These are phyloP conservation scores for Mormyrops boulengeri DNA, from an alignment of 2,797 vertebrate species.

Conservation along the genomic window DNA sequence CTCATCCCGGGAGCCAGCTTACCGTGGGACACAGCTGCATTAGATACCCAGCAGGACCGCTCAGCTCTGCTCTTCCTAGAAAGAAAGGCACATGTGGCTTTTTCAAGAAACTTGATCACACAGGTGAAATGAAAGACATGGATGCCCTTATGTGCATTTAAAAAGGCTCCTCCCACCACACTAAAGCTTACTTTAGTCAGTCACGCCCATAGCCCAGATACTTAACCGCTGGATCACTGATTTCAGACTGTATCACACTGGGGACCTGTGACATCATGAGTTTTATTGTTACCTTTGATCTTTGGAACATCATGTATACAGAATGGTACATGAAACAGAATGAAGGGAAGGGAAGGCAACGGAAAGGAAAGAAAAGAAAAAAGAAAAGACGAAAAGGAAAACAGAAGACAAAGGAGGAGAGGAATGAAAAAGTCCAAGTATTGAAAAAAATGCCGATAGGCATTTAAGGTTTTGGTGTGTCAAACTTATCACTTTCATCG, in stretches of 20 bases:
- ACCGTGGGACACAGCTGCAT: constrained; percentile 31
- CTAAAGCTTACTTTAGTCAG: neutral
- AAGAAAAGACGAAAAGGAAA: too few species aligned
- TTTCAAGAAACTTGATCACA: neutral
- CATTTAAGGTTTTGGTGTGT: too few species aligned
- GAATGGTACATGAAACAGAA: too few species aligned
- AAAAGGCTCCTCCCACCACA: neutral
- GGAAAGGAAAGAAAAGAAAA: too few species aligned
- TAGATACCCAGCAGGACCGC: constrained; percentile 24
- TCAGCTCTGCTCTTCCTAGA: constrained; percentile 20
- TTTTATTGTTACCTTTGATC: too few species aligned
- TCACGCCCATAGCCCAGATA: neutral
- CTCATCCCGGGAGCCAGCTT: too few species aligned
- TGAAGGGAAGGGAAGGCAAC: too few species aligned
- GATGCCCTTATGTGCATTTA: neutral
- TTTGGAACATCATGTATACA: too few species aligned
- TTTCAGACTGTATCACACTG: neutral
- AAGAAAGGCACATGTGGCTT: neutral
- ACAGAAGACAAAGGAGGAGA: too few species aligned
- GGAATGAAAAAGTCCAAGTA: too few species aligned
- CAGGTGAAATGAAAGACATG: neutral
- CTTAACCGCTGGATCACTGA: neutral
- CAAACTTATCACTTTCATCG: too few species aligned
- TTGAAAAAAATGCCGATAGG: too few species aligned
- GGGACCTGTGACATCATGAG: neutral